Base-by-base conservation (phyloP, 2,888 invertebrate genomes). In the Cerceris rybyensis region DNA sequence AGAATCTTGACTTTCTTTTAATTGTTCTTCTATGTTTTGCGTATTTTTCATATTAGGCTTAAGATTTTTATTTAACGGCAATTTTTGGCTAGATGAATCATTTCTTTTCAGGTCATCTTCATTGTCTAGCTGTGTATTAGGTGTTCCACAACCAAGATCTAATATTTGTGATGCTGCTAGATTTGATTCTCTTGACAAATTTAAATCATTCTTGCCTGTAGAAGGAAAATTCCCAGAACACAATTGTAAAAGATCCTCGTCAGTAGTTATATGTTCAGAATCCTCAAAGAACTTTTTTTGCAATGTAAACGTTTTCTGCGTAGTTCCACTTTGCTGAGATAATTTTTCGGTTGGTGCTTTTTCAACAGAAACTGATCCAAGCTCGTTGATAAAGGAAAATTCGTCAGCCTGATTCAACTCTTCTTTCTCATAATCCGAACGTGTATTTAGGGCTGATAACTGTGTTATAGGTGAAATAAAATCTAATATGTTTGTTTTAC, bases 71-170 rank as follows among this genome's bases (percentile, higher is more conserved):
- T 91, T 90, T 0, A 90, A 69, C 17, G 77, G 84, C 46, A 87
- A 54, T 41, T 83, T 94, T 94, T 69, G 70, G 1, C 7, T 14
- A 13, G 16, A 39, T 6, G 13, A 17, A 8, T 68, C 14, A 17
- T 50, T 54, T 9, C 6, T 14, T 74, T 64, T 69, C 14, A 16
- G 64, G 28, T 65, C 58, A 52, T 91, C 88, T 84, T 91, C 92
- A 2, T 93, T 28, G 2, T 17, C 64, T 46, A 43, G 7, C 61
- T 81, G 94, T 80, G 88, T 93, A 72, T 88, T 92, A 90, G 94
- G 96, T 82, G 88, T 93, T 5, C 95, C 96, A 0, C 94, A 94
- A 83, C 94, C 94, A 9, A 94, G 83, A 1, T 92, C 93, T 67
- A 93, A 69, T 17, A 92, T 67, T 58, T 92, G 91, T 0, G 89